phyloP scores from a whole-genome alignment of 1,140 invertebrate species.

The Hyposmocoma kahamanoa region DNA sequence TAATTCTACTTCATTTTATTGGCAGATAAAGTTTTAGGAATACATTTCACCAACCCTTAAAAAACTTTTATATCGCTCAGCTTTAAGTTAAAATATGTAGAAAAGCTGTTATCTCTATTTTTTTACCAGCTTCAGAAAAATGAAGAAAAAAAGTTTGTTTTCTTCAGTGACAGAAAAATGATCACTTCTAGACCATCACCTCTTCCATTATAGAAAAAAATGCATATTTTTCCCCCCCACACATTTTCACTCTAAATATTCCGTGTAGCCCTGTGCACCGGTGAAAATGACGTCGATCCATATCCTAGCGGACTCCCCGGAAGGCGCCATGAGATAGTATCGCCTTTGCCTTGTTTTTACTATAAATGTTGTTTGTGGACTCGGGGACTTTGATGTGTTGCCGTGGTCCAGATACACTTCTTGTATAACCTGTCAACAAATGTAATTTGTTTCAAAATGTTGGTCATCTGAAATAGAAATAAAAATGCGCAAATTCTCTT shows the following conservation, averaged over 20 bases:
- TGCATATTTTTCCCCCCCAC: too few species aligned
- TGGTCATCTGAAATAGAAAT: neutral
- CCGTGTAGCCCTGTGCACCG: constrained; percentile 67
- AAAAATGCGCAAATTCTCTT: neutral
- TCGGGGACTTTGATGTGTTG: constrained; percentile 93
- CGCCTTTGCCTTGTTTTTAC: constrained; percentile 94
- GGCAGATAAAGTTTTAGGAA: too few species aligned
- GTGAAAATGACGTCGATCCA: constrained; percentile 95
- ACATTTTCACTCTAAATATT: constrained; percentile 33
- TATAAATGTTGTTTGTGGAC: constrained; percentile 93
- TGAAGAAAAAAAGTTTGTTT: too few species aligned
- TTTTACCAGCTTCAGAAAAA: too few species aligned
- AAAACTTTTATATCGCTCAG: too few species aligned
- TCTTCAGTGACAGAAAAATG: too few species aligned
- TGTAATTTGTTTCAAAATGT: neutral
- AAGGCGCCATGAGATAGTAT: constrained; percentile 94
- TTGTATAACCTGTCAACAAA: constrained; percentile 87
- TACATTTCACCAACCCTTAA: too few species aligned
- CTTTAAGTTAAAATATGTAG: too few species aligned
- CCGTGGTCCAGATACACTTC: constrained; percentile 98
- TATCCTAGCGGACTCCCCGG: constrained; percentile 94
- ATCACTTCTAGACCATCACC: too few species aligned
- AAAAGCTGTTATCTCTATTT: too few species aligned
- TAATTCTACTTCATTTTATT: too few species aligned
- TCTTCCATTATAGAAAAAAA: too few species aligned